Percentiles rank a stretch among this genome's conserved stretches.
Conservation (phyloP, 64 coral and sea anemone species). For the Porites lutea region DNA sequence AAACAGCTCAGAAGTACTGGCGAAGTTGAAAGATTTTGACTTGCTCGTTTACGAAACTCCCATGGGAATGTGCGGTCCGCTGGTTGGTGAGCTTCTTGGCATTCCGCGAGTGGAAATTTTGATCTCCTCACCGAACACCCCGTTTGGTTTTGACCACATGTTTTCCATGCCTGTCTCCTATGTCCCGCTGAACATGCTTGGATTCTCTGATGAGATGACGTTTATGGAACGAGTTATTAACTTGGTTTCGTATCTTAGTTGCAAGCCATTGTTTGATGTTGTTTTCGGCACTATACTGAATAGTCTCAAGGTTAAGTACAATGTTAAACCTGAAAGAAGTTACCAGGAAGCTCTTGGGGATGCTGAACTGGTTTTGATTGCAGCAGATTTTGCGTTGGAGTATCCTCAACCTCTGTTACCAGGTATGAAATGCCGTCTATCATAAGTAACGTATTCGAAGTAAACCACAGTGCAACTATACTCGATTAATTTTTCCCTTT, state of each 20-base stretch:
- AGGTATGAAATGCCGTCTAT: constrained; percentile 25
- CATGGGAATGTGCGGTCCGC: constrained; percentile 6
- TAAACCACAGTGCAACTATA: too few relatives aligned
- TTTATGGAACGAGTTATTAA: constrained; percentile 62
- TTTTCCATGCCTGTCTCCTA: constrained; percentile 29
- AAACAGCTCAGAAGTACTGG: constrained; percentile 9
- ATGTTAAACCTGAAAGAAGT: constrained; percentile 47
- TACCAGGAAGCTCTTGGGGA: constrained; percentile 9
- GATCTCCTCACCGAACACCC: constrained; percentile 2
- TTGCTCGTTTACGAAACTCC: constrained; percentile 5
- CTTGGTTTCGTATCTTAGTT: not conserved
- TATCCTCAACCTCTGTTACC: constrained; percentile 63
- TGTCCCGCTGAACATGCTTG: constrained; percentile 22
- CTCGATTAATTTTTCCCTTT: too few relatives aligned
- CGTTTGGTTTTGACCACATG: not conserved
- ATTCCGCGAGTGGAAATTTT: constrained; percentile 54
- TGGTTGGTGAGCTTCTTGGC: constrained; percentile 17
- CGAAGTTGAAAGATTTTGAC: constrained; percentile 31
- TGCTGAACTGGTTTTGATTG: constrained; percentile 42
- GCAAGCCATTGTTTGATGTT: not conserved
- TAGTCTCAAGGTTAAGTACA: constrained; percentile 43
- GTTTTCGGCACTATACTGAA: not conserved
- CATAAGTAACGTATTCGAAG: too few relatives aligned
- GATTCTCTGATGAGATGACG: constrained; percentile 29
- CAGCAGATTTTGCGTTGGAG: constrained; percentile 46